Percentiles rank a stretch among this genome's conserved stretches.
Evolutionary conservation across 1,140 invertebrate species (phyloP).

Genomic region (Drosophila virilis): DNA sequence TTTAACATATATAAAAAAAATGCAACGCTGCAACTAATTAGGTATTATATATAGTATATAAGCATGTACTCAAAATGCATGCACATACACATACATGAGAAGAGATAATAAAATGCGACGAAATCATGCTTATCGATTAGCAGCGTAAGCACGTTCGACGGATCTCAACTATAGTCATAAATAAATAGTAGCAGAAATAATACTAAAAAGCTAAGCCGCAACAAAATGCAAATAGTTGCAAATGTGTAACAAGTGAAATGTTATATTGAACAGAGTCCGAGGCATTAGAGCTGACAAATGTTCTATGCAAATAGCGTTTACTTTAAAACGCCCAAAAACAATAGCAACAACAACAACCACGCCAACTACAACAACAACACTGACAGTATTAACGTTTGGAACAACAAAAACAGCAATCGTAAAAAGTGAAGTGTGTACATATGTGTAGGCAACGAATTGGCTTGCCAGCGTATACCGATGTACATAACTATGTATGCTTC

Average conservation of each 20-base stretch:
- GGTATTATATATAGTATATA: too few relatives aligned
- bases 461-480: constrained; percentile 14
- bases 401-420: not conserved
- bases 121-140: constrained; percentile 26
- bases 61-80: too few relatives aligned
- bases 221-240: not conserved
- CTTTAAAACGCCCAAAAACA: constrained; percentile 15
- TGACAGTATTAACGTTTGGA: not conserved
- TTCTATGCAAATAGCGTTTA: constrained; percentile 25
- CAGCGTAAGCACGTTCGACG: constrained; percentile 6
- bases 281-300: constrained; percentile 2
- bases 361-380: constrained; percentile 1
- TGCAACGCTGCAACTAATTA: not conserved
- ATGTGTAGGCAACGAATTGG: constrained; percentile 2
- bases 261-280: not conserved
- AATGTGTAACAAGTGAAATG: constrained; percentile 32
- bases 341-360: constrained; percentile 3
- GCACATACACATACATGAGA: not conserved
- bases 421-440: constrained; percentile 10
- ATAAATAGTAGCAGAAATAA: not conserved
- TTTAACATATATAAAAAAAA: not conserved
- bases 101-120: not conserved
- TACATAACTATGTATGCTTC: constrained; percentile 14
- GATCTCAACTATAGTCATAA: not conserved
- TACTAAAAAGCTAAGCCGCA: not conserved